Evolutionary conservation across 1,140 invertebrate species (phyloP), one percentile per base, ranked within the genome.

Genomic region (Stenopsyche tienmushanensis): DNA sequence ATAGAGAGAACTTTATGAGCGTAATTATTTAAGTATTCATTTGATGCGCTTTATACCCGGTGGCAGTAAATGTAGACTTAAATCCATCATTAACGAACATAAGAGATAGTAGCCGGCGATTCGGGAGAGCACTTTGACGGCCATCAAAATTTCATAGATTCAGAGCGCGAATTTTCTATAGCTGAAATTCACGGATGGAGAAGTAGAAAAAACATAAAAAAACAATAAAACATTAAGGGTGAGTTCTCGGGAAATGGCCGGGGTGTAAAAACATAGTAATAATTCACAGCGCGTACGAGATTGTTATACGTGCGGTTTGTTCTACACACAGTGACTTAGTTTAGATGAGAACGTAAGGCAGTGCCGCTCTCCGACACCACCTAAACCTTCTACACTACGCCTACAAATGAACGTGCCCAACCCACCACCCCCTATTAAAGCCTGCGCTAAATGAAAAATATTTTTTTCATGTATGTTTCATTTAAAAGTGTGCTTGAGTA

Each of bases 211-310:
- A 60, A 25, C 39, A 49, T 42, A 42, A 50, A 58, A 64, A 64
- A 64, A 64, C 66, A 67, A 67, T 67, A 67, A 67, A 67, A 63
- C 62, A 54, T 64, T 58, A 59, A 45, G 58, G 44, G 41, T 23
- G 53, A 55, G 41, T 66, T 66, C 24, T 18, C 20, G 49, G 26
- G 25, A 64, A 67, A 64, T 34, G 7, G 62, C 17, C 17, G 50
- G 44, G 62, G 44, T 64, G 47, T 57, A 64, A 67, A 67, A 60
- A 47, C 24, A 29, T 57, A 21, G 39, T 62, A 60, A 69, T 69
- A 69, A 69, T 69, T 65, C 62, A 60, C 34, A 15, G 18, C 47
- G 62, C 62, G 66, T 65, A 50, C 42, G 34, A 62, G 62, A 64
- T 64, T 65, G 62, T 49, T 52, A 57, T 63, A 67, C 65, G 57